A percentile compares a stretch with the other conserved stretches of the same genome.
Conservation (phyloP, 2,888 invertebrate species). For the Dascillus cervinus region DNA sequence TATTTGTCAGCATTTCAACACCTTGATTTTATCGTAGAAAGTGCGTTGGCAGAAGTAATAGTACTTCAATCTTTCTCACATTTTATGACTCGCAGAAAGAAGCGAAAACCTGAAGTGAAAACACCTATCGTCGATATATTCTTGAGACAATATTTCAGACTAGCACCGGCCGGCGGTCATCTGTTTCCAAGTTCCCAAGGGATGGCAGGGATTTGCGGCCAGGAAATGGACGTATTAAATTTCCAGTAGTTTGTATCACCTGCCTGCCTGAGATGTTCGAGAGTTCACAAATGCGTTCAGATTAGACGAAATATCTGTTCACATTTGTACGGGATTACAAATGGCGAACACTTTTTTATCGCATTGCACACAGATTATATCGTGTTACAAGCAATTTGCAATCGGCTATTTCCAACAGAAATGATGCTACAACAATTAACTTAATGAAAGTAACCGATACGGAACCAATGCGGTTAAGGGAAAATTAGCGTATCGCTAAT, state of each 20-base stretch:
- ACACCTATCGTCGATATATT: constrained; percentile 10
- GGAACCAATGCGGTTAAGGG: constrained; percentile 8
- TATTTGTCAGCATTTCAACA: too few relatives aligned
- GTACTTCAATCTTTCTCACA: too few relatives aligned
- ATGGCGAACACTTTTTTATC: not conserved
- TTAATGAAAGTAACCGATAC: constrained; percentile 21
- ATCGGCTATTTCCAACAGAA: constrained; percentile 10
- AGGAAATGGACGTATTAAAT: constrained; percentile 35
- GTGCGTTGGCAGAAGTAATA: too few relatives aligned
- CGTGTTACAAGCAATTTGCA: constrained; percentile 8
- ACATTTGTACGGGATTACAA: constrained; percentile 18
- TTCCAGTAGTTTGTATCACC: constrained; percentile 36
- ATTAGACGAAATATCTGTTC: constrained; percentile 30
- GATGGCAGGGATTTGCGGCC: constrained; percentile 28
- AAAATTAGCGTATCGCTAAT: constrained; percentile 12
- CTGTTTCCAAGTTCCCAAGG: constrained; percentile 27
- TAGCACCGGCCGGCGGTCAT: constrained; percentile 26
- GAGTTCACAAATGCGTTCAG: constrained; percentile 31
- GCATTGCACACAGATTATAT: constrained; percentile 3
- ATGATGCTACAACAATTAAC: constrained; percentile 17
- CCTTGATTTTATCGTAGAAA: too few relatives aligned
- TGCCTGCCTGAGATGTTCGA: constrained; percentile 31
- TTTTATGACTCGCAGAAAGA: too few relatives aligned
- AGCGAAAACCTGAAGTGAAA: constrained; percentile 7
- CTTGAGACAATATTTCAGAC: constrained; percentile 17